These are phyloP conservation scores for Tetraodon nigroviridis DNA, from an alignment of 2,113 vertebrate species.

Conservation along the genomic window DNA sequence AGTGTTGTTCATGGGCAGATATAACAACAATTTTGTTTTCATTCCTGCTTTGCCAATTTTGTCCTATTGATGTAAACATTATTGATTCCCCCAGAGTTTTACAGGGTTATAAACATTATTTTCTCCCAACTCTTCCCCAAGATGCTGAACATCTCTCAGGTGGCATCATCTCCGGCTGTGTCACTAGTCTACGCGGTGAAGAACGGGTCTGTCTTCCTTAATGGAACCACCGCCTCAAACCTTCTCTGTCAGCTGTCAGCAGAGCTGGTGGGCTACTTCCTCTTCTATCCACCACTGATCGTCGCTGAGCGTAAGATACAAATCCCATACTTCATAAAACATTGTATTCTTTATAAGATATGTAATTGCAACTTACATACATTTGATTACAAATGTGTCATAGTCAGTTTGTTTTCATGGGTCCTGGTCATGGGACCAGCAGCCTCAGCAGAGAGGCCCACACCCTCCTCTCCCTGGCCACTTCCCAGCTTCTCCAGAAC, in stretches of 20 bases:
- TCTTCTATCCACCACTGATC: slow-evolving; percentile 91
- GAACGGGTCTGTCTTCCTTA: slow-evolving; percentile 84
- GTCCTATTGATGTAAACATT: slow-evolving; percentile 5
- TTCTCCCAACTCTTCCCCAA: slow-evolving; percentile 45
- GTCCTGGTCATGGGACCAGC: too few species aligned
- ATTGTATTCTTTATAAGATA: background rate
- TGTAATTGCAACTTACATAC: too few species aligned
- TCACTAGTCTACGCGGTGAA: slow-evolving; percentile 88
- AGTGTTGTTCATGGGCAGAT: slow-evolving; percentile 21
- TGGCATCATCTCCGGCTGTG: slow-evolving; percentile 80
- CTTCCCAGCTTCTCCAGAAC: background rate
- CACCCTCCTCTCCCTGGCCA: background rate
- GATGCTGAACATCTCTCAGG: slow-evolving; percentile 86
- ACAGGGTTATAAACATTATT: background rate
- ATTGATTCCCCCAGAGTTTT: slow-evolving; percentile 1
- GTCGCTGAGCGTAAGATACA: slow-evolving; percentile 92
- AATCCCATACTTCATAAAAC: slow-evolving; percentile 13
- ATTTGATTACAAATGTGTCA: too few species aligned
- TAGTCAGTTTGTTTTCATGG: too few species aligned
- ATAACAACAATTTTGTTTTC: slow-evolving; percentile 16
- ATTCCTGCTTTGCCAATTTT: slow-evolving; percentile 25
- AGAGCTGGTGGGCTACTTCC: slow-evolving; percentile 97
- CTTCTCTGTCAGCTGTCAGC: slow-evolving; percentile 92
- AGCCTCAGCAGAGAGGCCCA: too few species aligned
- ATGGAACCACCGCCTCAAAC: slow-evolving; percentile 88